Base-by-base conservation (phyloP, 2,888 invertebrate species). In the Tachystola acroxantha region DNA sequence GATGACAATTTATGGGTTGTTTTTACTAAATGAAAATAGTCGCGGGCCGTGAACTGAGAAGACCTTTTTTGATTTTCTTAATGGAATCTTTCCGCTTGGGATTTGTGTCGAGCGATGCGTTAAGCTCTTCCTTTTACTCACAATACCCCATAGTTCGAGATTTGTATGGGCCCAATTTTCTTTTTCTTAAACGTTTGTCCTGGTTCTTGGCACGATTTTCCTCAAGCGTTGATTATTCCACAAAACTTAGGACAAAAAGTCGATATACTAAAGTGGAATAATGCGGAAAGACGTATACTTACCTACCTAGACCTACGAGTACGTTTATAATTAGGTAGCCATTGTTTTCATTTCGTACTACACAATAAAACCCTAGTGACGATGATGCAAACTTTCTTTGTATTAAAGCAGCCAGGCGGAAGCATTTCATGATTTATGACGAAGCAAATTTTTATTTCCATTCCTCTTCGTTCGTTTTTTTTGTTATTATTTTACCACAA, bases 1-100 rank as follows among this genome's bases (percentile, higher is more conserved):
- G 85, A 85, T 86, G 86, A 85, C 86, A 86, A 86, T 86, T 86
- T 86, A 86, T 86, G 84, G 86, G 73, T 81, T 86, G 86, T 85
- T 86, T 86, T 86, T 86, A 84, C 85, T 86, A 85, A 86, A 85
- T 86, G 85, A 86, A 85, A 85, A 85, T 84, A 84, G 82, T 86
- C 79, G 75, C 69, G 68, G 62, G 64, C 74, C 75, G 70, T 74
- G 82, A 80, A 80, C 72, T 70, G 70, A 73, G 70, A 69, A 77
- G 78, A 76, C 82, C 80, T 85, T 86, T 84, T 86, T 86, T 85
- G 82, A 85, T 86, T 86, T 85, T 79, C 86, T 81, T 85, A 86
- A 85, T 85, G 86, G 85, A 86, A 81, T 84, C 81, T 84, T 80
- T 79, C 64, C 82, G 78, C 77, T 71, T 59, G 81, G 85, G 85